phyloP scores from a whole-genome alignment of 2,888 invertebrate genomes.

The Galerucella nymphaeae region DNA sequence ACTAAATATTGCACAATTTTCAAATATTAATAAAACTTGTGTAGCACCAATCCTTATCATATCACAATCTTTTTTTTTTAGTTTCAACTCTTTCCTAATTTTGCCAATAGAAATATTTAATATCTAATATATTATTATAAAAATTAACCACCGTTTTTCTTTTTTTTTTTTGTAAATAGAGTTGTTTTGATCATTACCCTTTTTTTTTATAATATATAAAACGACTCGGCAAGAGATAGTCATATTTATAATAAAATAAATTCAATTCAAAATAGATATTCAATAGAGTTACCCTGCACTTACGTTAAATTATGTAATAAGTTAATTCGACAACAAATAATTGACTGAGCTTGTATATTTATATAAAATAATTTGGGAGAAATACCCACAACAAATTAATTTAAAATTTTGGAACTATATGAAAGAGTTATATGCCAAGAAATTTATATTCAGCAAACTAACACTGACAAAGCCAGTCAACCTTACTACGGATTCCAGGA shows the following conservation, averaged over 20 bases:
- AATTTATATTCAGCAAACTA: too few species aligned
- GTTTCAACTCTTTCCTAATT: slow-evolving; percentile 43
- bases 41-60: slow-evolving; percentile 66
- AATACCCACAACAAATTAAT: too few species aligned
- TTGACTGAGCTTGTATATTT: background rate
- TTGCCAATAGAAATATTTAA: slow-evolving; percentile 56
- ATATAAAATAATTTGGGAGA: background rate
- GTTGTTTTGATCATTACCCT: too few species aligned
- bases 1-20: slow-evolving; percentile 64
- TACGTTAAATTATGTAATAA: background rate
- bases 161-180: too few species aligned
- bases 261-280: background rate
- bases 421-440: too few species aligned
- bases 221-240: slow-evolving; percentile 4
- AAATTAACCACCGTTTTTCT: slow-evolving; percentile 56
- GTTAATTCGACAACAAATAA: background rate
- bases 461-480: too few species aligned
- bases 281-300: background rate
- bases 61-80: slow-evolving; percentile 63
- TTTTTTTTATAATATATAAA: slow-evolving; percentile 17
- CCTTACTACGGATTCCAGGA: too few species aligned
- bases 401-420: too few species aligned
- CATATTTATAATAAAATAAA: background rate
- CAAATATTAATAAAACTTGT: slow-evolving; percentile 45
- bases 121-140: slow-evolving; percentile 60